phyloP scores from a whole-genome alignment of 2,888 invertebrate genomes.

The Tipula unca region DNA sequence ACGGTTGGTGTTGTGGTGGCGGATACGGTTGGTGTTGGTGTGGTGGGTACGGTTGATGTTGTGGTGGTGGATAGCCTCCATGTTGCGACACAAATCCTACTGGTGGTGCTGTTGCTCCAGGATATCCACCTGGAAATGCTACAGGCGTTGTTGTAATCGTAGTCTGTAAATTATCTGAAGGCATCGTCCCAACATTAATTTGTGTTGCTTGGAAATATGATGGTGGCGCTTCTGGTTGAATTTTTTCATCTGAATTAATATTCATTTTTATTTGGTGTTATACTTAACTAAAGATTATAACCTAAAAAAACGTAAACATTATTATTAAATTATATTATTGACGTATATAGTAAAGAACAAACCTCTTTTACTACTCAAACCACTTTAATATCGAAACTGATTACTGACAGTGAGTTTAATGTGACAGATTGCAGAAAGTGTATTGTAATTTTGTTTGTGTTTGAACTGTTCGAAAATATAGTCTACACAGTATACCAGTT shows the following conservation, averaged over 20 bases:
- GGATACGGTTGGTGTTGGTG: no score
- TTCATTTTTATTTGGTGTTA: neutral
- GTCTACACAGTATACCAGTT: neutral
- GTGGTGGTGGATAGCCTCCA: no score
- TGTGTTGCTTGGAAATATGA: constrained; percentile 1
- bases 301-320: neutral
- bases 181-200: neutral
- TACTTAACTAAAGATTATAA: neutral
- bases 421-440: no score
- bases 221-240: neutral
- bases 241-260: neutral
- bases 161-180: neutral
- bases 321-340: neutral
- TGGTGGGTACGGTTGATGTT: no score
- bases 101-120: no score
- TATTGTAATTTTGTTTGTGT: neutral
- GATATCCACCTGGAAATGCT: neutral
- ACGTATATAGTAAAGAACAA: neutral
- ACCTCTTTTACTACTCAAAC: neutral
- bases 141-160: neutral
- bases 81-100: no score
- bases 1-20: neutral
- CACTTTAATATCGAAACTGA: neutral
- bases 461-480: neutral
- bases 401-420: neutral